Base-by-base conservation (phyloP, 2,113 vertebrate genomes). In the Protomyctophum bolini region DNA sequence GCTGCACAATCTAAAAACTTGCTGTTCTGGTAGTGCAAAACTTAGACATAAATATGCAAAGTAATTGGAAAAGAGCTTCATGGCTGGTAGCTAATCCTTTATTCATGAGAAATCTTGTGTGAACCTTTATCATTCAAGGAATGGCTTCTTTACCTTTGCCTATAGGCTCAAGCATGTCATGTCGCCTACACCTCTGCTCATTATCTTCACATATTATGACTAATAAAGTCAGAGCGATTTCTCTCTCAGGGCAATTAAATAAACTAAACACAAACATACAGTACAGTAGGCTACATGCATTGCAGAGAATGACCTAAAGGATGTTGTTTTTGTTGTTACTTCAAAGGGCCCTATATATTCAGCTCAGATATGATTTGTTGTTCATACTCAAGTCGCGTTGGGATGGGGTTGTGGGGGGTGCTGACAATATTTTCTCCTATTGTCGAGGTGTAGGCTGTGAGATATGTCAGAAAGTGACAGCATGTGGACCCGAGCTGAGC, bases 381-480 rank as follows among this genome's bases (percentile, higher is more conserved):
- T 76, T 75, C 33, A 54, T 72, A 78, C 75, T 74, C 71, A 76
- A 73, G 79, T 61, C 54, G 33, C 69, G 70, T 62, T 58, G 72
- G 59, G 10, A 62, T 70, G 45, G 12, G 6, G 58, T 28, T 45
- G 11, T n/a, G 82, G 65, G 58, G 72, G 76, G 68, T 69, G 68
- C 77, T 89, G 86, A 90, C 86, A 90, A 83, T 87, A 82, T 86
- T 75, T 88, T 68, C 56, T 72, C 58, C 68, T 82, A 80, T 82
- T 91, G 81, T 80, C 2, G 61, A 87, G 89, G 79, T 90, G 83
- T 79, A 82, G 85, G 83, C 86, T 84, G 85, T 57, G 41, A 73
- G 83, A 88, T 77, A 69, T 88, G 89, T 92, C 87, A 92, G 78
- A 77, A 86, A 86, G 88, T 92, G 91, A 91, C 90, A 91, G 83